A percentile compares a stretch with the other conserved stretches of the same genome.
These are phyloP conservation scores for Enchytraeus crypticus DNA, from an alignment of 2,888 invertebrate species.

Conservation along the genomic window DNA sequence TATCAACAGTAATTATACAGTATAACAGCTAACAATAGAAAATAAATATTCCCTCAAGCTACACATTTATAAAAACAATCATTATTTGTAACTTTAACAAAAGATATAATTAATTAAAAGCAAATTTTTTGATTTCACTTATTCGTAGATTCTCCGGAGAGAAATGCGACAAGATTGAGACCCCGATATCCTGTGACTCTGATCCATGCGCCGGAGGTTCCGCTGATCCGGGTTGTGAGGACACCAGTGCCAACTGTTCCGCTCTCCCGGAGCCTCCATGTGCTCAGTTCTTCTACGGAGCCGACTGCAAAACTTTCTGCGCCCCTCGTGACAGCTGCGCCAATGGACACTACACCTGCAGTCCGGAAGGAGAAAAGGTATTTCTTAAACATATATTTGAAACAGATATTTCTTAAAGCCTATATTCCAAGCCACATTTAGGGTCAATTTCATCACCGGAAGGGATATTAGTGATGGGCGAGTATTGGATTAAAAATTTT, in stretches of 20 bases:
- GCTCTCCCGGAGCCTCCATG: conserved; percentile 6
- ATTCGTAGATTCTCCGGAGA: conserved; percentile 12
- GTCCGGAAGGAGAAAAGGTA: background rate
- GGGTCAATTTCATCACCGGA: too few species aligned
- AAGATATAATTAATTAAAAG: too few species aligned
- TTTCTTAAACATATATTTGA: background rate
- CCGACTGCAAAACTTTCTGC: conserved; percentile 5
- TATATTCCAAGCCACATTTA: too few species aligned
- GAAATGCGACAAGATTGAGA: conserved; percentile 1
- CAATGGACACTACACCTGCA: conserved; percentile 9
- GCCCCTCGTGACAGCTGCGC: background rate
- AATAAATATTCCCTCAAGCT: too few species aligned
- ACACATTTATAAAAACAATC: too few species aligned
- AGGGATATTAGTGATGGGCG: too few species aligned
- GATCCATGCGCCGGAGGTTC: background rate
- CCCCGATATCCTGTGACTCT: background rate
- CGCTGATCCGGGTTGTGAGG: background rate
- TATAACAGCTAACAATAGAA: too few species aligned
- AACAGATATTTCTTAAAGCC: too few species aligned
- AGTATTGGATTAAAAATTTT: too few species aligned
- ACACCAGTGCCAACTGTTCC: conserved; percentile 7
- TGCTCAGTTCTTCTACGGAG: conserved; percentile 11
- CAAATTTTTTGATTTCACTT: too few species aligned
- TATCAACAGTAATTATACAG: too few species aligned
- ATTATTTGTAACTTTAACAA: too few species aligned